Percentiles rank a stretch among this genome's conserved stretches.
phyloP scores from a whole-genome alignment of 2,113 vertebrate species.

The Sminthopsis crassicaudata region DNA sequence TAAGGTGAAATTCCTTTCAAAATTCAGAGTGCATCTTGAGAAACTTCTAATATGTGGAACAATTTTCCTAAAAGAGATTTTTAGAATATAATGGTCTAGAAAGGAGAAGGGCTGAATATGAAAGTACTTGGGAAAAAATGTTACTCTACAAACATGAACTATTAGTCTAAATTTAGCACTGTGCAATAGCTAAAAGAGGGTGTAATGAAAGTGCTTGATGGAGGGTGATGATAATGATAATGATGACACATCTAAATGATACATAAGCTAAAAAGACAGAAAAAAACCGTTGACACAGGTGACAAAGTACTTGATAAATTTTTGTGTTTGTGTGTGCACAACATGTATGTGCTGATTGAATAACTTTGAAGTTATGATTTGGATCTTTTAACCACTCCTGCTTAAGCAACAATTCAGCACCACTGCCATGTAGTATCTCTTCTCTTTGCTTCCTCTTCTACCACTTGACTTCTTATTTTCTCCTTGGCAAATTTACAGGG shows the following conservation, averaged over 20 bases:
- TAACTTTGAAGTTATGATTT: slow-evolving; percentile 13
- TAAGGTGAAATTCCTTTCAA: slow-evolving; percentile 32
- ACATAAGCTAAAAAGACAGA: not conserved
- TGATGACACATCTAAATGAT: slow-evolving; percentile 5
- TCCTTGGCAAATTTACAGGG: slow-evolving; percentile 44
- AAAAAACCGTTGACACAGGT: not conserved
- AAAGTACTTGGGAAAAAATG: not conserved
- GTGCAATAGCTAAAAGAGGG: not conserved
- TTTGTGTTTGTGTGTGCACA: not conserved
- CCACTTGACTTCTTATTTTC: slow-evolving; percentile 27
- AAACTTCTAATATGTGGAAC: not conserved
- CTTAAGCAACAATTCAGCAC: slow-evolving; percentile 23
- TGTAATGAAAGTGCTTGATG: slow-evolving; percentile 35
- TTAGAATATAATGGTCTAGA: not conserved
- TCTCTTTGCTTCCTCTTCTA: slow-evolving; percentile 26
- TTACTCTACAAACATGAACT: not conserved
- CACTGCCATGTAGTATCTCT: slow-evolving; percentile 7
- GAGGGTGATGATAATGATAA: slow-evolving; percentile 14
- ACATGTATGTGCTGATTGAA: not conserved
- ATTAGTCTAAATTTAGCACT: not conserved
- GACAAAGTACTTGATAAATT: not conserved
- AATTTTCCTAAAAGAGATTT: not conserved
- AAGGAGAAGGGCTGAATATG: not conserved
- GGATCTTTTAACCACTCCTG: not conserved
- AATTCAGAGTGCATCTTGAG: slow-evolving; percentile 9